Conservation (phyloP, 1,140 invertebrate genomes). For the Brachionus plicatilis region DNA sequence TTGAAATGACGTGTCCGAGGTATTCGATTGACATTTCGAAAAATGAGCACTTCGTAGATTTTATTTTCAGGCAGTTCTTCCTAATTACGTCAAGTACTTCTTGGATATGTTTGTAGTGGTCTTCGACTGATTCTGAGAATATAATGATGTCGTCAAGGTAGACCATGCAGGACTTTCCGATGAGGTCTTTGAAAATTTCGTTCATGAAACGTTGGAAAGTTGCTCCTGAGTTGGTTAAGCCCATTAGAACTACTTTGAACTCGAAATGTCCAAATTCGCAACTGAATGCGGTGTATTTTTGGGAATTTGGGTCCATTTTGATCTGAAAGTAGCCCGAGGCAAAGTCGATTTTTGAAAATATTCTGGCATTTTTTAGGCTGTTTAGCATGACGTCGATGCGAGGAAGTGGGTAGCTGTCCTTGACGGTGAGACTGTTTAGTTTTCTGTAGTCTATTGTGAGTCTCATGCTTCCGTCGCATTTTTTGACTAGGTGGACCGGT, state of each 20-base stretch:
- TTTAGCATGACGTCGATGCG: slow-evolving; percentile 28
- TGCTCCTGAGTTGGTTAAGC: slow-evolving; percentile 28
- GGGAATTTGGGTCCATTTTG: neutral
- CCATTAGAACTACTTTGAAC: slow-evolving; percentile 37
- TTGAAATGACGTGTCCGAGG: slow-evolving; percentile 48
- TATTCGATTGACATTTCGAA: slow-evolving; percentile 47
- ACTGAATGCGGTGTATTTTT: slow-evolving; percentile 42
- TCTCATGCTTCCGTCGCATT: slow-evolving; percentile 5
- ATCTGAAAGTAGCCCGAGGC: slow-evolving; percentile 15
- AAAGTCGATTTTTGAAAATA: slow-evolving; percentile 1
- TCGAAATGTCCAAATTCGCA: slow-evolving; percentile 36
- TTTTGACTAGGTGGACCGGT: neutral
- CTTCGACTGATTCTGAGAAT: neutral
- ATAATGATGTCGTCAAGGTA: slow-evolving; percentile 17
- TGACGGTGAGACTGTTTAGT: neutral
- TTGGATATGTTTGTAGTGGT: neutral
- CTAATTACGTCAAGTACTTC: neutral
- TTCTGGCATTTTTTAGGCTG: neutral
- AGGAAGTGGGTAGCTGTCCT: neutral
- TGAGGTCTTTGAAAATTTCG: neutral
- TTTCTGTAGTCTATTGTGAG: neutral
- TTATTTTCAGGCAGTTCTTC: slow-evolving; percentile 52
- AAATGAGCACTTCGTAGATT: slow-evolving; percentile 54
- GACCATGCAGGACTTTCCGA: neutral
- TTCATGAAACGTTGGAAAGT: slow-evolving; percentile 41